Evolutionary conservation across 2,888 invertebrate species (phyloP), one percentile per base, ranked within the genome.

Genomic region (Drosophila mulleri): DNA sequence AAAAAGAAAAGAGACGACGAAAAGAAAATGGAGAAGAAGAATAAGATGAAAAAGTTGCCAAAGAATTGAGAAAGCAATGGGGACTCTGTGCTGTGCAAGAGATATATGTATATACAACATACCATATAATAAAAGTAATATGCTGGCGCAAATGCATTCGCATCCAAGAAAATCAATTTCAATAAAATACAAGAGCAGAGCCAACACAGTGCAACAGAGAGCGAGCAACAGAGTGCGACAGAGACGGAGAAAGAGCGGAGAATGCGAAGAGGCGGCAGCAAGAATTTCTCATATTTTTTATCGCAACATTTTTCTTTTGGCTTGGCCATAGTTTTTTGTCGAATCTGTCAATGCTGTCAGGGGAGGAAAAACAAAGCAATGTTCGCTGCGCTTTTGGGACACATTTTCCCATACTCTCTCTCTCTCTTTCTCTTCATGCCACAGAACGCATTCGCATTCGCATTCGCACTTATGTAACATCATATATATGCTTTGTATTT

Each of bases 121-220:
- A 60, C 74, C 67, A 67, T 88, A 88, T 89, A 85, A 89, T 85
- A 85, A 85, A 85, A 89, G 89, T 89, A 89, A 89, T 89, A 85
- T 89, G 82, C 80, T 89, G 72, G 88, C 83, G 88, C 82, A 89
- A 84, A 84, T 84, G 84, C 84, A 89, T 84, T 84, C 79, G 79
- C 71, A 75, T 78, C 84, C 84, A 84, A 89, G 84, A 85, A 84
- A 89, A 84, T 89, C 87, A 84, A 84, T 84, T 83, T 87, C 89
- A 84, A 84, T 89, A 84, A 84, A 86, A 89, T 87, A 78, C 84
- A 89, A 78, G 82, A 72, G 72, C 71, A 68, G 63, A 70, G 63
- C 65, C 62, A 66, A 67, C 54, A 59, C 53, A 29, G 48, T 48
- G 58, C 50, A 12, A 57, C 29, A 32, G 20, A 45, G 32, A 58